These are phyloP conservation scores for Fundulus diaphanus DNA, from an alignment of 2,797 vertebrate genomes.

Conservation along the genomic window DNA sequence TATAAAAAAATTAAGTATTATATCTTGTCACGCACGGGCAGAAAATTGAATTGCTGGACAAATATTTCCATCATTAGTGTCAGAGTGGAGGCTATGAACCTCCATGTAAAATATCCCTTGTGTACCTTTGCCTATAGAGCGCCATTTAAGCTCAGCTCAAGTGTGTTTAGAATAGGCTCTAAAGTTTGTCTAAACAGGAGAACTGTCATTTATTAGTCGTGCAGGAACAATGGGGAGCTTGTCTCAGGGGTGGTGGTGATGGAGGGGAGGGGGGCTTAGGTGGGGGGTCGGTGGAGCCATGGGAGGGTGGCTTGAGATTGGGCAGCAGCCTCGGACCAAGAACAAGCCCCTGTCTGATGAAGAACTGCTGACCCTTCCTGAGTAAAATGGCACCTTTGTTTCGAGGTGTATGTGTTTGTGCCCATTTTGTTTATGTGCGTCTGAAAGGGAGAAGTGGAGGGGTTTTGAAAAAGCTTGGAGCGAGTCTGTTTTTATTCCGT, in stretches of 20 bases:
- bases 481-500: conserved; percentile 41
- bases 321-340: conserved; percentile 82
- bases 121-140: conserved; percentile 43
- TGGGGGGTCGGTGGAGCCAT: conserved; percentile 62
- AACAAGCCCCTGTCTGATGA: conserved; percentile 85
- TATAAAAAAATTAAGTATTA: conserved; percentile 10
- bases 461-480: conserved; percentile 59
- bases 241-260: conserved; percentile 72
- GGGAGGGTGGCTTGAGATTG: conserved; percentile 80
- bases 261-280: conserved; percentile 46
- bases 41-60: conserved; percentile 17
- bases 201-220: conserved; percentile 84
- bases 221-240: conserved; percentile 83
- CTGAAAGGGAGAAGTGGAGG: conserved; percentile 54
- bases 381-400: conserved; percentile 87
- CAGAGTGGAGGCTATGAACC: conserved; percentile 51
- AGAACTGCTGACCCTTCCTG: conserved; percentile 85
- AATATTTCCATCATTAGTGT: conserved; percentile 37
- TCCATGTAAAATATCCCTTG: conserved; percentile 40
- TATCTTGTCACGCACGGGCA: conserved; percentile 32
- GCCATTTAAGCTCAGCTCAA: conserved; percentile 35
- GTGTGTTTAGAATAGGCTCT: conserved; percentile 69
- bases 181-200: conserved; percentile 78
- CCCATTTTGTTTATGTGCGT: conserved; percentile 71
- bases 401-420: conserved; percentile 80